Conservation (phyloP, 2,888 invertebrate genomes). For the Cabera pusaria region DNA sequence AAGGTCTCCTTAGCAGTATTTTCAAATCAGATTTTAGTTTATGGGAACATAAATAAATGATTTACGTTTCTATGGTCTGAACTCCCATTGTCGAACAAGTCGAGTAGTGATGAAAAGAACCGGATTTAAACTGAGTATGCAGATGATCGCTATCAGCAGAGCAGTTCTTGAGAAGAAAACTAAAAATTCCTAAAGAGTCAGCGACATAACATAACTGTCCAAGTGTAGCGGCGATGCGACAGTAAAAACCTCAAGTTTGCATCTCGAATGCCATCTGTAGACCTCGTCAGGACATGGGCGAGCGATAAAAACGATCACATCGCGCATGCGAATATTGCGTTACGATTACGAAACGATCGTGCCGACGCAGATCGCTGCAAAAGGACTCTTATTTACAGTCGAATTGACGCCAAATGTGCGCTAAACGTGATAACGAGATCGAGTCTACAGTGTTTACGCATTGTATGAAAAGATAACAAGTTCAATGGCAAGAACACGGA, state of each 20-base stretch:
- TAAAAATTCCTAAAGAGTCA: constrained; percentile 52
- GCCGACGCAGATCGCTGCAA: constrained; percentile 38
- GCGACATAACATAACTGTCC: constrained; percentile 61
- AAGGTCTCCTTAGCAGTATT: too few relatives aligned
- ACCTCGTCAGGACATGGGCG: constrained; percentile 53
- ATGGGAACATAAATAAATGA: too few relatives aligned
- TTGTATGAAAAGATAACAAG: constrained; percentile 46
- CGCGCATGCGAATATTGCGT: constrained; percentile 61
- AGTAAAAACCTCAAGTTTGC: constrained; percentile 61
- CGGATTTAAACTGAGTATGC: constrained; percentile 17
- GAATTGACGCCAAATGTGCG: constrained; percentile 31
- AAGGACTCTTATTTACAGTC: constrained; percentile 34
- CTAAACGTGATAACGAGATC: constrained; percentile 52
- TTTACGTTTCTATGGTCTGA: too few relatives aligned
- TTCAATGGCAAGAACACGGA: constrained; percentile 63
- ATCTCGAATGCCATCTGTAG: constrained; percentile 63
- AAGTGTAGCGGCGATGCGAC: constrained; percentile 47
- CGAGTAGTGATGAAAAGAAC: constrained; percentile 11
- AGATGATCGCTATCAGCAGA: constrained; percentile 39
- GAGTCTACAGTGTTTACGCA: constrained; percentile 45
- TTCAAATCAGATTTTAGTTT: too few relatives aligned
- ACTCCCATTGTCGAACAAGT: constrained; percentile 9
- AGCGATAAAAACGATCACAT: constrained; percentile 63
- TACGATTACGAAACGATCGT: constrained; percentile 45
- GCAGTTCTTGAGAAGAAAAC: constrained; percentile 45